Conservation (phyloP, 37 sponge, comb jelly and placozoan genomes). For the Crambe crambe region DNA sequence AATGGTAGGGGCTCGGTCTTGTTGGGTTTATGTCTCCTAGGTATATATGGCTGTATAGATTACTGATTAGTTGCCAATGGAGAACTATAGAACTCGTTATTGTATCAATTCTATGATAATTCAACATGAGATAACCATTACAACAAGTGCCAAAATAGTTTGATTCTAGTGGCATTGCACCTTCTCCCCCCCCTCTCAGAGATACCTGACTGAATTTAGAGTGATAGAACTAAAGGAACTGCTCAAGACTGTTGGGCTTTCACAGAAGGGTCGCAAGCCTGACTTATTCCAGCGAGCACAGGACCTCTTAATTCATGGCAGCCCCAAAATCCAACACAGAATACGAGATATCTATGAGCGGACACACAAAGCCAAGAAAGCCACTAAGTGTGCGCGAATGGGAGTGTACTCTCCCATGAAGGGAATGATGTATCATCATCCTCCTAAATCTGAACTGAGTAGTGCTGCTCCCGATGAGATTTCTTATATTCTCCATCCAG, state of each 20-base stretch:
- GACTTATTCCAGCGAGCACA: conserved; percentile 57
- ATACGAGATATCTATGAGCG: conserved; percentile 33
- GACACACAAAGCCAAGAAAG: not conserved
- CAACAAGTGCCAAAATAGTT: no score
- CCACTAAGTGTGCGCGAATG: not conserved
- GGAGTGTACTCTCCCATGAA: not conserved
- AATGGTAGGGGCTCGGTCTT: no score
- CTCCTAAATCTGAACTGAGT: not conserved
- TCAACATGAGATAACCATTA: no score
- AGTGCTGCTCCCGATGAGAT: not conserved
- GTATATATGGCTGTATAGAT: no score
- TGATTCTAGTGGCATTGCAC: no score
- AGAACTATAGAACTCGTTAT: no score
- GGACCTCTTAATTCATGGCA: conserved; percentile 27
- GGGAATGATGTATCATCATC: not conserved
- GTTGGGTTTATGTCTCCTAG: no score
- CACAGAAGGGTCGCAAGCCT: conserved; percentile 72
- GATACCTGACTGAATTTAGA: conserved; percentile 52
- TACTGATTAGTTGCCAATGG: no score
- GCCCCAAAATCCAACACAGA: conserved; percentile 15
- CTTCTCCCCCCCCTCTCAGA: no score
- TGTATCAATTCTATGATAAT: no score
- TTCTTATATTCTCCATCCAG: conserved; percentile 40
- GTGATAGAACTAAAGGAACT: conserved; percentile 85
- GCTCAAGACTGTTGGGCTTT: conserved; percentile 37